These are phyloP conservation scores for Pholis gunnellus DNA, from an alignment of 2,113 vertebrate genomes.

Conservation along the genomic window DNA sequence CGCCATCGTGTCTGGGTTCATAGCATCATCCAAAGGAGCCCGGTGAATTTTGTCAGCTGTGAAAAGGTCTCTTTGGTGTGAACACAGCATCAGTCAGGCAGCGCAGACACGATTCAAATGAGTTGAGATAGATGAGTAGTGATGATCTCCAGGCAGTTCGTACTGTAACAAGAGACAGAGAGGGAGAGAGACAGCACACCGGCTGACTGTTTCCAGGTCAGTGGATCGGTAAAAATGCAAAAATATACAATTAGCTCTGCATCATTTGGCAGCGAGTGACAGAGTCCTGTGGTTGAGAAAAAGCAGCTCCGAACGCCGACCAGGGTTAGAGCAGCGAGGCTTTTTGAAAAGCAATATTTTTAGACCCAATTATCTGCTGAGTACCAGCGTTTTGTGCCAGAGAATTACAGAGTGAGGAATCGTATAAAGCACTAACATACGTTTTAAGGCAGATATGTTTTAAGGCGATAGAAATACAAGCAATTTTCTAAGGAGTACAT, in stretches of 20 bases:
- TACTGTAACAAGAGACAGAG: neutral
- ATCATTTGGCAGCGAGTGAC: conserved; percentile 16
- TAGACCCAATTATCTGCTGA: neutral
- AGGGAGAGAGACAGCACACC: neutral
- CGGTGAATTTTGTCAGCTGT: too few relatives aligned
- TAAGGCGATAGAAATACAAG: neutral
- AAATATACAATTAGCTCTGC: conserved; percentile 41
- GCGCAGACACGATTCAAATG: neutral
- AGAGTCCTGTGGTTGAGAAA: neutral
- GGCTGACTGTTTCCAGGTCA: conserved; percentile 64
- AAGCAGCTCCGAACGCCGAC: neutral
- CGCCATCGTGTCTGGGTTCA: too few relatives aligned
- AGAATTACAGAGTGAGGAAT: neutral
- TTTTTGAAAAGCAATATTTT: conserved; percentile 21
- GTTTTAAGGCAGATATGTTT: neutral
- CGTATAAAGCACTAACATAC: neutral
- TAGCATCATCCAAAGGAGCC: too few relatives aligned
- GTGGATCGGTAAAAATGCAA: conserved; percentile 43
- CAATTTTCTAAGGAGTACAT: neutral
- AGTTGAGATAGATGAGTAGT: conserved; percentile 5
- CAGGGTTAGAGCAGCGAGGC: neutral
- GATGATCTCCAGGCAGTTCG: conserved; percentile 19
- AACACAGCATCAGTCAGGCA: neutral
- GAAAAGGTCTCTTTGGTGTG: neutral
- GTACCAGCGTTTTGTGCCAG: neutral